Evolutionary conservation across 2,888 invertebrate genomes (phyloP), one percentile per base, ranked within the genome.

Genomic region (Anthophora plumipes): DNA sequence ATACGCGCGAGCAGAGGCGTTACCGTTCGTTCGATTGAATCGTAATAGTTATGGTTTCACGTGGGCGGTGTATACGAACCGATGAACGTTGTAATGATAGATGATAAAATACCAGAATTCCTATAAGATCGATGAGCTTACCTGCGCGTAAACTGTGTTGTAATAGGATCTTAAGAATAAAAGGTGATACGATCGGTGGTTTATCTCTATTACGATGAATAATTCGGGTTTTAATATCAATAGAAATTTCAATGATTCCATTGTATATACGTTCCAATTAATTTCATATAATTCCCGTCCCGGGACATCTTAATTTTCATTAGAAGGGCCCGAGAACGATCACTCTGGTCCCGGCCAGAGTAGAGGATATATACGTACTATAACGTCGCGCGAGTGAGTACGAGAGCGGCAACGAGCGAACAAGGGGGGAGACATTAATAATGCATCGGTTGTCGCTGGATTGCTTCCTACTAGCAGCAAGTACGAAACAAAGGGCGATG

Each of bases 361-460:
- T 83, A 54, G 80, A 77, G 86, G 78, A 80, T 80, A 83, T 85
- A 85, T 77, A 84, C 77, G 82, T 14, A 8, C 70, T 31, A 4
- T 31, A 31, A 4, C n/a, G 70, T 77, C 83, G 83, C 79, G 67
- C 77, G 87, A 79, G 82, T 83, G 86, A 85, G 85, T 89, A 86
- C 86, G 78, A 81, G 76, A 87, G 85, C 85, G 85, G 85, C 84
- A 89, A 90, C 88, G 85, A 88, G 83, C 85, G 84, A 85, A 76
- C 31, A 31, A n/a, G 31, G 31, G 60, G 85, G 87, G 87, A 86
- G 80, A 87, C 90, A 92, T 92, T 89, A 90, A 92, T 91, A 91
- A 92, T 91, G 90, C 91, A 92, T 92, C 86, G 89, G 80, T 86
- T 82, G 89, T 86, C 90, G 82, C 83, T 82, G 82, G 80, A 76